phyloP scores from a whole-genome alignment of 2,888 invertebrate genomes.

The Magallana nippona region DNA sequence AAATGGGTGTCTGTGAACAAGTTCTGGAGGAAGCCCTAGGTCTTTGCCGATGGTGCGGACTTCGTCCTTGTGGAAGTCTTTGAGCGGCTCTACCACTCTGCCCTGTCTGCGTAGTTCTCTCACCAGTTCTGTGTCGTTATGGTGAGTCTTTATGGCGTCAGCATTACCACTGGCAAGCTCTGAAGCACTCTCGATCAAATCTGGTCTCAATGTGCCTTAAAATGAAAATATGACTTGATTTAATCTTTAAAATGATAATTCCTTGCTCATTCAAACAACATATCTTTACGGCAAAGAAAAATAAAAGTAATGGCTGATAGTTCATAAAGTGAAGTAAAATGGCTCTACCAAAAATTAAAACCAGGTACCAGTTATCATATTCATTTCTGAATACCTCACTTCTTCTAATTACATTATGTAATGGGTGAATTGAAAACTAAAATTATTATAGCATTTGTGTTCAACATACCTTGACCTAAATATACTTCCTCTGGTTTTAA shows the following conservation, averaged over 20 bases:
- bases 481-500: conserved; percentile 95
- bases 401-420: too few relatives aligned
- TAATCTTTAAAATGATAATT: too few relatives aligned
- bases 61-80: conserved; percentile 99
- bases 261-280: too few relatives aligned
- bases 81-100: conserved; percentile 97
- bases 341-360: too few relatives aligned
- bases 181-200: conserved; percentile 98
- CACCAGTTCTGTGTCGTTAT: conserved; percentile 98
- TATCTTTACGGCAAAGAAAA: too few relatives aligned
- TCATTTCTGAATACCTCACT: too few relatives aligned
- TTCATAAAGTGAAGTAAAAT: too few relatives aligned
- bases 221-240: neutral
- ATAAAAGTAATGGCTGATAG: too few relatives aligned
- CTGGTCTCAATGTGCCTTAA: conserved; percentile 93
- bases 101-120: conserved; percentile 87
- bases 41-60: conserved; percentile 93
- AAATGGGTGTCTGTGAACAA: conserved; percentile 98
- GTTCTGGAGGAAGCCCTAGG: conserved; percentile 90
- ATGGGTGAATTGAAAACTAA: too few relatives aligned
- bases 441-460: too few relatives aligned
- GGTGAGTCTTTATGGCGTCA: conserved; percentile 98
- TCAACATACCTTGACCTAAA: conserved; percentile 89
- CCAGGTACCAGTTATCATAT: too few relatives aligned
- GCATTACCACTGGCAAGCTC: conserved; percentile 90